phyloP scores from a whole-genome alignment of 2,113 vertebrate genomes.

The Melozone crissalis region DNA sequence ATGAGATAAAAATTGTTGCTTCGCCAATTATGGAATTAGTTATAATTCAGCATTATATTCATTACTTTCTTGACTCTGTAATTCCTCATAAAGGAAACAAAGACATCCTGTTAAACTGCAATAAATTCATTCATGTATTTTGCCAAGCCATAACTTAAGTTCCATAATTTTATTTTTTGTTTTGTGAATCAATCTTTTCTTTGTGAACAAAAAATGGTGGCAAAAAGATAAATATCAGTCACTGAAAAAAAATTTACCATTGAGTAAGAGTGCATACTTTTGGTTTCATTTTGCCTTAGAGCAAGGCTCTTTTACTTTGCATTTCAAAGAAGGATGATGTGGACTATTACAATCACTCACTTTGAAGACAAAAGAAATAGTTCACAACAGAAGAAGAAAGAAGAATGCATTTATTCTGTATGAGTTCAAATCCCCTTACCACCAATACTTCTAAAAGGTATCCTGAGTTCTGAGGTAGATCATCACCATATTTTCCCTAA shows the following conservation, averaged over 20 bases:
- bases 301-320: not conserved
- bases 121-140: not conserved
- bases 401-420: not conserved
- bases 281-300: not conserved
- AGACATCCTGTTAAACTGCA: not conserved
- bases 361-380: not conserved
- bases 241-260: not conserved
- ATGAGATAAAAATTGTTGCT: not conserved
- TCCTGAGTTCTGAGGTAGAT: not conserved
- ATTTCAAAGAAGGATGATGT: not conserved
- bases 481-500: not conserved
- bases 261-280: not conserved
- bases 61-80: not conserved
- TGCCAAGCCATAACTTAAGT: not conserved
- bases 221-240: not conserved
- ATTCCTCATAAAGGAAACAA: not conserved
- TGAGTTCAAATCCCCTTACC: not conserved
- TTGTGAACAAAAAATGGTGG: not conserved
- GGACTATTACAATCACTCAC: not conserved
- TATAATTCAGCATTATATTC: not conserved
- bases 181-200: not conserved
- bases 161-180: not conserved
- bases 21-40: not conserved
- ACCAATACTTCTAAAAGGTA: fast-evolving
- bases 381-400: not conserved